Evolutionary conservation across 2,888 invertebrate species (phyloP).

Genomic region (Listrodromus nycthemerus): DNA sequence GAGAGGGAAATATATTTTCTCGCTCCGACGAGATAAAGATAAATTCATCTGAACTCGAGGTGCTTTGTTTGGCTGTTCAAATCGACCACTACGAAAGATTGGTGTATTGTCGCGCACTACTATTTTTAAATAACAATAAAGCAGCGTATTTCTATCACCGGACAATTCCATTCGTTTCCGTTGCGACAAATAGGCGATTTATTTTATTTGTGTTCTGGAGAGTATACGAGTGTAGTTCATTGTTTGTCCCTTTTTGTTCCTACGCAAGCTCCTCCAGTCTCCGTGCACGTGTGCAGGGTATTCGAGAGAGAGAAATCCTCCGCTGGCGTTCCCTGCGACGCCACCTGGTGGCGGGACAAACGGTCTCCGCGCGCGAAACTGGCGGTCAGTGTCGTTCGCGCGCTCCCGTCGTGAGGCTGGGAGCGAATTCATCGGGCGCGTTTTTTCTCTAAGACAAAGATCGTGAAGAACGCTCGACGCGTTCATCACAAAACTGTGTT

Average conservation of each 20-base stretch:
- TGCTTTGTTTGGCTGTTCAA: too few species aligned
- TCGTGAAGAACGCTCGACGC: not conserved
- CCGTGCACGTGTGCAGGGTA: constrained; percentile 2
- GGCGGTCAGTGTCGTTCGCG: constrained; percentile 49
- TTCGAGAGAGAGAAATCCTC: constrained; percentile 2
- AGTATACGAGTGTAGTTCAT: not conserved
- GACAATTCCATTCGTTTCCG: too few species aligned
- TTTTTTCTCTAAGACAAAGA: not conserved
- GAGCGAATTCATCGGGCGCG: not conserved
- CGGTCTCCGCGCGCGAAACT: constrained; percentile 31
- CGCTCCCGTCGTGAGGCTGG: constrained; percentile 45
- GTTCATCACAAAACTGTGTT: not conserved
- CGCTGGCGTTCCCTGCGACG: not conserved
- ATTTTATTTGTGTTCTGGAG: too few species aligned
- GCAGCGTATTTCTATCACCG: too few species aligned
- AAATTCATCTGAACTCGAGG: too few species aligned
- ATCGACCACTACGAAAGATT: too few species aligned
- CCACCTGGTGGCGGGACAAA: not conserved
- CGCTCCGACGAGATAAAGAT: too few species aligned
- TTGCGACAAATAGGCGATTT: too few species aligned
- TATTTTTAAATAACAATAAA: too few species aligned
- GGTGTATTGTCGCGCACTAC: too few species aligned
- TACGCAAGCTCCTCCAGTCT: not conserved
- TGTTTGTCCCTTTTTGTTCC: not conserved
- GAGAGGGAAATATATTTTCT: too few species aligned